These are phyloP conservation scores for Arctocebus calabarensis DNA, from an alignment of 2,797 vertebrate genomes.

Conservation along the genomic window DNA sequence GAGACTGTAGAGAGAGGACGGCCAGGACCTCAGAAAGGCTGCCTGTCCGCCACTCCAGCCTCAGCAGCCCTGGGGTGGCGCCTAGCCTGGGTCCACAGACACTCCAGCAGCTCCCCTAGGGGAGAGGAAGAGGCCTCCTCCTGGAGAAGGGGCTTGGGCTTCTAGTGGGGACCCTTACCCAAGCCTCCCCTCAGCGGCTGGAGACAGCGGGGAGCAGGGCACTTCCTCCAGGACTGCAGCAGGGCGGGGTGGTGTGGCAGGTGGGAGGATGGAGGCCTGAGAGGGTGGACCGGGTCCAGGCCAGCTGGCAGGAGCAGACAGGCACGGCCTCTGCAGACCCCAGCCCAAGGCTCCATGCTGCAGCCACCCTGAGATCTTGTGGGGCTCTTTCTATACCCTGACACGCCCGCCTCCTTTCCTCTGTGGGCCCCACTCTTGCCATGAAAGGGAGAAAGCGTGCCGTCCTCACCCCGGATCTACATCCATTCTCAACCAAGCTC, in stretches of 20 bases:
- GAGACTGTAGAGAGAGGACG: slow-evolving; percentile 91
- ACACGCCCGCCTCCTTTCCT: background rate
- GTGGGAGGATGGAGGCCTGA: background rate
- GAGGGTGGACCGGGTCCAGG: background rate
- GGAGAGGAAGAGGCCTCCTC: background rate
- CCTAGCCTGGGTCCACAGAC: background rate
- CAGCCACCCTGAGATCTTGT: background rate
- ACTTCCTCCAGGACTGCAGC: background rate
- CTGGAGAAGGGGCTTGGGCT: background rate
- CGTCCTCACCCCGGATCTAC: background rate
- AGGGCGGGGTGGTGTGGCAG: no score
- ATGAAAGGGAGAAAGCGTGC: background rate
- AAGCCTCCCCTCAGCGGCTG: background rate
- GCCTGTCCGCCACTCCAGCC: background rate
- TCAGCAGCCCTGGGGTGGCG: background rate
- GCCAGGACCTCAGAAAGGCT: slow-evolving; percentile 27
- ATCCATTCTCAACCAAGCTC: background rate
- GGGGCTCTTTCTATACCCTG: background rate
- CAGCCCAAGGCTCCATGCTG: background rate
- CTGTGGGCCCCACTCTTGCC: background rate
- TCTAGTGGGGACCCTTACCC: background rate
- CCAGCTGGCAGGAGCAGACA: background rate
- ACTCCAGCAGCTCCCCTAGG: accelerated
- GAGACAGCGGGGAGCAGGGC: background rate
- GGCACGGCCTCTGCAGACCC: background rate